These are phyloP conservation scores for Meloidogyne floridensis DNA, from an alignment of 1,140 invertebrate genomes.

Conservation along the genomic window DNA sequence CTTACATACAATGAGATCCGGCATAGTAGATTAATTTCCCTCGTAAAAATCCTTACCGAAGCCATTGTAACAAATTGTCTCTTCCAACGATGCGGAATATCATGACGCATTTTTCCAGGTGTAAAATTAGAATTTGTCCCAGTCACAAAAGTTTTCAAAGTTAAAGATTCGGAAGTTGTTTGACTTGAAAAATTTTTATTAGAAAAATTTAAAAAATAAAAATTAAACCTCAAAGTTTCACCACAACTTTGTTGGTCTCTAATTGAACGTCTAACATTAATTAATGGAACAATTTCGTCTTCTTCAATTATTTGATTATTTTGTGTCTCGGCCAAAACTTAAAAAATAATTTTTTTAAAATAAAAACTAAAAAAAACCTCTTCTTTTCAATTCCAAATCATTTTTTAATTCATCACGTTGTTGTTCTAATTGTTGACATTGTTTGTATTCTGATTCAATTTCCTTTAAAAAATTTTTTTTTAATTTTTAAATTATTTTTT, in stretches of 20 bases:
- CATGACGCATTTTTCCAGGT: slow-evolving; percentile 41
- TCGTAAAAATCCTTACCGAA: slow-evolving; percentile 12
- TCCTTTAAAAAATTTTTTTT: slow-evolving; percentile 33
- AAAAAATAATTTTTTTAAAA: slow-evolving; percentile 11
- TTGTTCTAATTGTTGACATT: slow-evolving; percentile 41
- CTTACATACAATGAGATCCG: too few relatives aligned
- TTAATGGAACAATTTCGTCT: neutral
- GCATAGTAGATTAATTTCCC: too few relatives aligned
- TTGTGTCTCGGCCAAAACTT: slow-evolving; percentile 37
- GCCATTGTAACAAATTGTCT: slow-evolving; percentile 31
- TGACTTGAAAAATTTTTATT: slow-evolving; percentile 14
- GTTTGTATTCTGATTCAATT: slow-evolving; percentile 41
- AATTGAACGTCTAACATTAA: neutral
- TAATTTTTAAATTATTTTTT: neutral
- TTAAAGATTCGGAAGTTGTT: slow-evolving; percentile 6
- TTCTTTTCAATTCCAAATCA: slow-evolving; percentile 35
- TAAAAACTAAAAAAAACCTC: slow-evolving; percentile 15
- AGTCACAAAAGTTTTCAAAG: neutral
- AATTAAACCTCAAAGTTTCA: slow-evolving; percentile 14
- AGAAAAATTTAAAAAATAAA: slow-evolving; percentile 17
- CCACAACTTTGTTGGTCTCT: neutral
- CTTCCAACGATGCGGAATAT: slow-evolving; percentile 48
- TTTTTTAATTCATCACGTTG: slow-evolving; percentile 33
- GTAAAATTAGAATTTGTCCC: neutral
- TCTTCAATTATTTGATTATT: slow-evolving; percentile 20